Evolutionary conservation across 2,797 vertebrate species (phyloP).

Genomic region (Crenuchus spilurus): DNA sequence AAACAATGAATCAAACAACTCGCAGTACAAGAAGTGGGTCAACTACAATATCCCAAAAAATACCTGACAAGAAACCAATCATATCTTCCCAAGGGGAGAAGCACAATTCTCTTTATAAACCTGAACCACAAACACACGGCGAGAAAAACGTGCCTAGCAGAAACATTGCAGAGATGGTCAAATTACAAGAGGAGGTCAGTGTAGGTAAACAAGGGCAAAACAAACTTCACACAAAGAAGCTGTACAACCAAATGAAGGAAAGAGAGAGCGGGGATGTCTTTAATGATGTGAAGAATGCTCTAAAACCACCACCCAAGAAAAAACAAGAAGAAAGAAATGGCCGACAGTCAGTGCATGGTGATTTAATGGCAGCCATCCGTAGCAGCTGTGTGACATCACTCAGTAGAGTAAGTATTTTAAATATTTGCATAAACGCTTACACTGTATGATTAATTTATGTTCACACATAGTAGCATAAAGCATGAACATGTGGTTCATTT

Average conservation of each 20-base stretch:
- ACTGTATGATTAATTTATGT: too few species aligned
- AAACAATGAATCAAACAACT: constrained; percentile 23
- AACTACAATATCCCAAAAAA: background rate
- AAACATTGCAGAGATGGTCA: constrained; percentile 14
- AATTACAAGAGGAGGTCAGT: background rate
- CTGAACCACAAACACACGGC: background rate
- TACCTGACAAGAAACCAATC: constrained; percentile 46
- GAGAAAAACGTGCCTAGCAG: constrained; percentile 1
- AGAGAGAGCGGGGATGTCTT: background rate
- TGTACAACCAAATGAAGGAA: background rate
- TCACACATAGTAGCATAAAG: too few species aligned
- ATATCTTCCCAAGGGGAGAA: background rate
- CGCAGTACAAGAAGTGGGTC: background rate
- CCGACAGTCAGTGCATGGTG: background rate
- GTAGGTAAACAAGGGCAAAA: background rate
- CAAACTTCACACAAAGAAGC: background rate
- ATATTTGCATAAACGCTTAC: too few species aligned
- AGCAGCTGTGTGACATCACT: background rate
- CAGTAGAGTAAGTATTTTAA: background rate
- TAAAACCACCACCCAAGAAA: background rate
- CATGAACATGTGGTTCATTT: too few species aligned
- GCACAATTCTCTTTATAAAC: background rate
- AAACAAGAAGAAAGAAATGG: constrained; percentile 73
- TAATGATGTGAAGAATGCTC: background rate
- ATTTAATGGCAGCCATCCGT: constrained; percentile 1